Evolutionary conservation across 2,888 invertebrate species (phyloP), one percentile per base, ranked within the genome.

Genomic region (Perithous albicinctus): DNA sequence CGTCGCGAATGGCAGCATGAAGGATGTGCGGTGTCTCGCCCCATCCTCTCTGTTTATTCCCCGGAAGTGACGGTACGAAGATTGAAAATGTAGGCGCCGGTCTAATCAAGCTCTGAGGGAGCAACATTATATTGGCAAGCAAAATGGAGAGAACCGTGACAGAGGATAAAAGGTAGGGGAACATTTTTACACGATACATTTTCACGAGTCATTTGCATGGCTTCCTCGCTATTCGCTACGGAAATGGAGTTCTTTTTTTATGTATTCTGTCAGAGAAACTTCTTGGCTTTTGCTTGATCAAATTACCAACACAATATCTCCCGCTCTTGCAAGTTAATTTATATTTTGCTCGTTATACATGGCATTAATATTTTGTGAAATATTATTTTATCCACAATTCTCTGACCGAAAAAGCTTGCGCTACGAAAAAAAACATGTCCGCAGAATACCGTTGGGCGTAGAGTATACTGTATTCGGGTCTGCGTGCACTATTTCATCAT

Each of bases 51-150:
- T 15, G 15, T 64, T 26, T 29, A 46, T 43, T 26, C 15, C 10
- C 29, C 64, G 43, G 43, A 43, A 64, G 29, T 64, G 64, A 64
- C 43, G 64, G 64, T 8, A 43, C 43, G 26, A 64, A 64, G 29
- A 64, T 64, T 43, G 26, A 26, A 46, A 23, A 46, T 46, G 64
- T 64, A 15, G 23, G 15, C 64, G 64, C 29, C 43, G 29, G 43
- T 41, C 41, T 43, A 64, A 64, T 64, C 29, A 64, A 64, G 64
- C 43, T 43, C 38, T 1, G 41, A 38, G 63, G 5, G 41, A 23
- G 38, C 63, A 18, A 8, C 4, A 35, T 12, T 18, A 41, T 63
- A 63, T 63, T 35, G 63, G 63, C 23, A 12, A 20, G 23, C 41
- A 35, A 61, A 61, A 18, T 3, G 1, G 35, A 59, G 18, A 8